phyloP scores from a whole-genome alignment of 1,140 invertebrate genomes.

The Telenomus remus region DNA sequence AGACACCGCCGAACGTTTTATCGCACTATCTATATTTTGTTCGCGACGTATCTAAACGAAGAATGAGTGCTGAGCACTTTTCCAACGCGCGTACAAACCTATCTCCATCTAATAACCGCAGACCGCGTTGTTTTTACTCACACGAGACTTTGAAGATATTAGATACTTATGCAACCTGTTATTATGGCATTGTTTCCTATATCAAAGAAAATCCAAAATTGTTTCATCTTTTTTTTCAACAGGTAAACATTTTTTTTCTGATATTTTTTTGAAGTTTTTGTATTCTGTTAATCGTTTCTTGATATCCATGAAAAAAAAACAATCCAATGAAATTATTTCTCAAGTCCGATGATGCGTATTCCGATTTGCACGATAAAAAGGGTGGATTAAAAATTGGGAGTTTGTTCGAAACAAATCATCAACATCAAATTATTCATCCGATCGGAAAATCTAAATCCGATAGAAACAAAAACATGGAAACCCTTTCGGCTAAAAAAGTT shows the following conservation, averaged over 20 bases:
- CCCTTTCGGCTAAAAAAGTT: slow-evolving; percentile 12
- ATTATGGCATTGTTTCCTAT: slow-evolving; percentile 13
- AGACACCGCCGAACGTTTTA: slow-evolving; percentile 12
- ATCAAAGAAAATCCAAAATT: neutral
- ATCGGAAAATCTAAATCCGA: slow-evolving; percentile 23
- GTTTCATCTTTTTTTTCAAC: neutral
- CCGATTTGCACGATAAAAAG: neutral
- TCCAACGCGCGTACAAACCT: slow-evolving; percentile 12
- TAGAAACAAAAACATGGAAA: slow-evolving; percentile 20
- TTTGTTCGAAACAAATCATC: slow-evolving; percentile 1
- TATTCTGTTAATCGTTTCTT: neutral
- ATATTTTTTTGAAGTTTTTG: neutral
- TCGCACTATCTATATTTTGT: slow-evolving; percentile 23
- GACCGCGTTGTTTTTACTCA: slow-evolving; percentile 2
- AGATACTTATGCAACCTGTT: slow-evolving; percentile 27
- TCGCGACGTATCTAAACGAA: slow-evolving; percentile 18
- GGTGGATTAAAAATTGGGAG: slow-evolving; percentile 7
- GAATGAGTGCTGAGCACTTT: slow-evolving; percentile 9
- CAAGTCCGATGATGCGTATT: neutral
- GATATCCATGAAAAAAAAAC: neutral
- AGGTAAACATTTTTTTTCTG: neutral
- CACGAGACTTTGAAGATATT: slow-evolving; percentile 18
- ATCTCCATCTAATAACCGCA: slow-evolving; percentile 11
- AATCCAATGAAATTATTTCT: neutral
- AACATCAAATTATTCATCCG: slow-evolving; percentile 11